phyloP scores from a whole-genome alignment of 1,140 invertebrate species.

The Drosophila truncata region DNA sequence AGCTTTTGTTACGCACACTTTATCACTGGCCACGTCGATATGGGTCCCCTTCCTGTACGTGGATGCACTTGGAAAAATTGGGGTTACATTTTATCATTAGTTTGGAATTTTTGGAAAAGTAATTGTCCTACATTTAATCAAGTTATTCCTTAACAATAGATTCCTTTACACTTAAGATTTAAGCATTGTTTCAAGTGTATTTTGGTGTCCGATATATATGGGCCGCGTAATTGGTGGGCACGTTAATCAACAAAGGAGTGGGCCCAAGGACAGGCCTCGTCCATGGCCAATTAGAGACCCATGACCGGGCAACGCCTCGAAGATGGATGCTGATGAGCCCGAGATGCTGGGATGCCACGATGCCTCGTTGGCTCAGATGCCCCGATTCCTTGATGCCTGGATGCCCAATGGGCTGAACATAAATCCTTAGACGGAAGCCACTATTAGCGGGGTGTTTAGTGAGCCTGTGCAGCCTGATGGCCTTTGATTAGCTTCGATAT shows the following conservation, averaged over 20 bases:
- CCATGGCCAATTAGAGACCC: slow-evolving; percentile 74
- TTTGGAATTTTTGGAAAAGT: too few species aligned
- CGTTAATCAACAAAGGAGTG: slow-evolving; percentile 75
- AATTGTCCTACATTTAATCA: too few species aligned
- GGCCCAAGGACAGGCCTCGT: slow-evolving; percentile 28
- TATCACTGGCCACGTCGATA: slow-evolving; percentile 79
- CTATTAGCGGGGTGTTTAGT: slow-evolving; percentile 74
- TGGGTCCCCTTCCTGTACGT: slow-evolving; percentile 14
- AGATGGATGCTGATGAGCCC: slow-evolving; percentile 77
- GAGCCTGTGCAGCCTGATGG: slow-evolving; percentile 58
- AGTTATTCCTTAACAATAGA: too few species aligned
- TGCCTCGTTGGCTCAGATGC: not conserved
- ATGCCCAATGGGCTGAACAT: slow-evolving; percentile 48
- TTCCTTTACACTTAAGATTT: not conserved
- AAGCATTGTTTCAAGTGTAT: not conserved
- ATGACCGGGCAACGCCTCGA: slow-evolving; percentile 66
- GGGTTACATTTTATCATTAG: too few species aligned
- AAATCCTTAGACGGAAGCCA: slow-evolving; percentile 68
- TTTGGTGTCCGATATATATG: slow-evolving; percentile 61
- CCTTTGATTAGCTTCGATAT: slow-evolving; percentile 67
- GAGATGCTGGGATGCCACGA: slow-evolving; percentile 24
- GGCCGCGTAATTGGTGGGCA: slow-evolving; percentile 81
- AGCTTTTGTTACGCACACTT: slow-evolving; percentile 83
- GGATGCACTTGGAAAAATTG: slow-evolving; percentile 13
- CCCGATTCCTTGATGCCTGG: slow-evolving; percentile 32